Evolutionary conservation across 92 coral and sea anemone genomes (phyloP).

Genomic region (Nematostella vectensis): DNA sequence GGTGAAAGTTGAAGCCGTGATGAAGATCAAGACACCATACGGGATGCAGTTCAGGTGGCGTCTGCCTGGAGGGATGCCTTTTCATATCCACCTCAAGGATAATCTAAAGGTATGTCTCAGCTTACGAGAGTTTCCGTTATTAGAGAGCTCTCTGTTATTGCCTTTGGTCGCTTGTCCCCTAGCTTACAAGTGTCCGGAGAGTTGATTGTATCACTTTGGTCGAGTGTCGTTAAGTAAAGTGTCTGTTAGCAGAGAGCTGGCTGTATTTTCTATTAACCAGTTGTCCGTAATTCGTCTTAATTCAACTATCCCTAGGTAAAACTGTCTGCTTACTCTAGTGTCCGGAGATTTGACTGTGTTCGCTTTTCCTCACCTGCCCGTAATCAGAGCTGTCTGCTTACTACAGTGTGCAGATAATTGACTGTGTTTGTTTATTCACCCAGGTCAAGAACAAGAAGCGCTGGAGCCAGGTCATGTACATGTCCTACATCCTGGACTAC

Average conservation of each 20-base stretch:
- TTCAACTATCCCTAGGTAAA: no score
- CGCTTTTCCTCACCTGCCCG: neutral
- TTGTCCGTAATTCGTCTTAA: no score
- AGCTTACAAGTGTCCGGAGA: no score
- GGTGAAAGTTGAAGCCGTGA: constrained; percentile 33
- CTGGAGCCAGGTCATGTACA: constrained; percentile 97
- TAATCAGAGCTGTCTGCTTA: neutral
- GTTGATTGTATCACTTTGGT: no score
- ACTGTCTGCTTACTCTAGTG: no score
- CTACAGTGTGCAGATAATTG: no score
- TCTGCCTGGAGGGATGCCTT: constrained; percentile 88
- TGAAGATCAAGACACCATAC: constrained; percentile 80
- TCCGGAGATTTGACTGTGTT: neutral
- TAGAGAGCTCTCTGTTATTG: no score
- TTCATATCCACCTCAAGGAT: constrained; percentile 88
- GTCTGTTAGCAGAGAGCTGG: no score
- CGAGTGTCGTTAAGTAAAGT: no score
- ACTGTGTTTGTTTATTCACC: neutral
- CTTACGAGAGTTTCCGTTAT: no score
- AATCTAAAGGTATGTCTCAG: constrained; percentile 83
- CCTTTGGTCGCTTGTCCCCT: neutral
- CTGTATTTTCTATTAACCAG: no score
- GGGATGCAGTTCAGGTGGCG: constrained; percentile 95
- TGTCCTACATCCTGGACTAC: constrained; percentile 91
- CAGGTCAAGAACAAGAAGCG: constrained; percentile 97